A percentile compares a stretch with the other conserved stretches of the same genome.
Evolutionary conservation across 2,113 vertebrate species (phyloP).

Genomic region (western clawed frog (Xenopus tropicalis)): UCB_Xtro_10.0 CM004445.2:92495501-92496000

Average conservation of each 20-base stretch:
- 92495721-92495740: slow-evolving; percentile 1
- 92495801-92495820: slow-evolving; percentile 7
- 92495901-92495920: slow-evolving; percentile 49
- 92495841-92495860: slow-evolving; percentile 52
- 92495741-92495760: slow-evolving; percentile 1
- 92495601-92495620: no score
- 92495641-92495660: background rate
- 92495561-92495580: no score
- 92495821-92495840: slow-evolving; percentile 7
- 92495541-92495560: no score
- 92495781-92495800: slow-evolving; percentile 14
- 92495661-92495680: background rate
- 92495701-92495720: slow-evolving; percentile 3
- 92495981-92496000: slow-evolving; percentile 44
- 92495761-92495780: slow-evolving; percentile 8
- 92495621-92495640: background rate
- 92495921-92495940: slow-evolving; percentile 52
- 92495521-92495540: no score
- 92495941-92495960: slow-evolving; percentile 49
- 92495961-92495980: slow-evolving; percentile 43
- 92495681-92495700: background rate
- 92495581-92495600: no score
- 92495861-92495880: slow-evolving; percentile 53
- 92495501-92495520: no score
- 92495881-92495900: slow-evolving; percentile 40